These are phyloP conservation scores for Procambarus clarkii DNA, from an alignment of 1,140 invertebrate species.

Conservation along the genomic window DNA sequence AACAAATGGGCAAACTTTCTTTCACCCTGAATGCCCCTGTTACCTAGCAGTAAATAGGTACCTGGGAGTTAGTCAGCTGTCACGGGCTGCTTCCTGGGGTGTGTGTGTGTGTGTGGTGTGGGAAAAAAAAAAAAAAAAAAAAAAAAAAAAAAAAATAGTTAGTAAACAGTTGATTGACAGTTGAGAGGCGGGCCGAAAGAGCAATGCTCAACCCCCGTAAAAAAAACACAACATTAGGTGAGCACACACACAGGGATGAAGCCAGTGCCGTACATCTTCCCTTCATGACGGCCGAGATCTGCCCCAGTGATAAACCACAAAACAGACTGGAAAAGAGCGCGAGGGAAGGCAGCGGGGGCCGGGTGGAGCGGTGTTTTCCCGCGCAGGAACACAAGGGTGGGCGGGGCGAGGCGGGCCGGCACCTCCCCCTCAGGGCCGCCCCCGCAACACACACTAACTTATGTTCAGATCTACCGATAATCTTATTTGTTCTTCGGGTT, in stretches of 20 bases:
- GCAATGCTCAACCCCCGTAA: too few species aligned
- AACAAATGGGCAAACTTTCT: too few species aligned
- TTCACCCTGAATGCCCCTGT: too few species aligned
- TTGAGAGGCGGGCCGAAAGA: too few species aligned
- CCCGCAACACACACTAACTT: not conserved
- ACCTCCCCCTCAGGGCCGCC: not conserved
- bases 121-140: too few species aligned
- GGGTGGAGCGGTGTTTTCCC: conserved; percentile 28
- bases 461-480: not conserved
- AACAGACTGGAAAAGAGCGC: too few species aligned
- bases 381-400: conserved; percentile 26
- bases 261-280: conserved; percentile 10
- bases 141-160: too few species aligned
- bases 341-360: not conserved
- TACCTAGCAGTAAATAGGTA: too few species aligned
- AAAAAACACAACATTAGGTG: not conserved
- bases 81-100: too few species aligned
- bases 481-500: not conserved
- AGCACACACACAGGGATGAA: not conserved
- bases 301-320: conserved; percentile 27
- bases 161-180: too few species aligned
- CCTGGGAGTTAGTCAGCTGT: too few species aligned
- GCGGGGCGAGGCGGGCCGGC: not conserved
- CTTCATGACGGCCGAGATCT: conserved; percentile 34
- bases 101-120: too few species aligned